Percentiles rank a stretch among this genome's conserved stretches.
Evolutionary conservation across 2,888 invertebrate genomes (phyloP).

Genomic region (Lottia gigantea): DNA sequence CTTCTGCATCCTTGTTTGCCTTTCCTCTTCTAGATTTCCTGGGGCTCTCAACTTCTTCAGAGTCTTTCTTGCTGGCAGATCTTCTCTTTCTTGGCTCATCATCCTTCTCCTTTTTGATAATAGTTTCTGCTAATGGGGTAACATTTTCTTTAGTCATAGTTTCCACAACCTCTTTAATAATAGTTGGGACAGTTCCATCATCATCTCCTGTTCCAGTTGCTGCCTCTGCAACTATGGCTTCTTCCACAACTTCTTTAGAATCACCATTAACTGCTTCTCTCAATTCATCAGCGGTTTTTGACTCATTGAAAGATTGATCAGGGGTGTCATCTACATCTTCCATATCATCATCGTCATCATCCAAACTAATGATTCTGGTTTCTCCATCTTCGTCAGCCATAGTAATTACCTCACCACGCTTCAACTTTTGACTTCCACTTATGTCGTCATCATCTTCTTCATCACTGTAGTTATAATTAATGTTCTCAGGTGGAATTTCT

Average conservation of each 20-base stretch:
- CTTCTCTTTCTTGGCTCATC: constrained; percentile 20
- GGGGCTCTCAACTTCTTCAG: constrained; percentile 19
- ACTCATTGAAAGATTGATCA: constrained; percentile 2
- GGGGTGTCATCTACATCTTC: constrained; percentile 22
- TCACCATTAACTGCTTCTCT: constrained; percentile 24
- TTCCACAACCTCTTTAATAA: constrained; percentile 17
- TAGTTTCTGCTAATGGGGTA: constrained; percentile 21
- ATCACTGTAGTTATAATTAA: constrained; percentile 8
- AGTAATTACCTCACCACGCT: constrained; percentile 7
- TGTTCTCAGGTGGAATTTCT: background rate
- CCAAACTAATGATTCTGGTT: constrained; percentile 30
- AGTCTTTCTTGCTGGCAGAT: constrained; percentile 19
- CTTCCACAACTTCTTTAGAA: constrained; percentile 22
- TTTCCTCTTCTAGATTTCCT: constrained; percentile 22
- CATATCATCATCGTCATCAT: constrained; percentile 27
- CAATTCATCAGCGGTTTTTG: constrained; percentile 31
- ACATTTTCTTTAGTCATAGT: constrained; percentile 18
- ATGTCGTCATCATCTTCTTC: background rate
- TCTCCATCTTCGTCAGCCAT: constrained; percentile 28
- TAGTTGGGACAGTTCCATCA: background rate
- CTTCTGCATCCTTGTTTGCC: constrained; percentile 24
- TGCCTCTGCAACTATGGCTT: background rate
- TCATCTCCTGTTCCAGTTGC: background rate
- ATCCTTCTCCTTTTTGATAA: constrained; percentile 12
- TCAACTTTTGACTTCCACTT: constrained; percentile 1